A percentile compares a stretch with the other conserved stretches of the same genome.
phyloP scores from a whole-genome alignment of 2,888 invertebrate species.

The Limnephilus marmoratus region DNA sequence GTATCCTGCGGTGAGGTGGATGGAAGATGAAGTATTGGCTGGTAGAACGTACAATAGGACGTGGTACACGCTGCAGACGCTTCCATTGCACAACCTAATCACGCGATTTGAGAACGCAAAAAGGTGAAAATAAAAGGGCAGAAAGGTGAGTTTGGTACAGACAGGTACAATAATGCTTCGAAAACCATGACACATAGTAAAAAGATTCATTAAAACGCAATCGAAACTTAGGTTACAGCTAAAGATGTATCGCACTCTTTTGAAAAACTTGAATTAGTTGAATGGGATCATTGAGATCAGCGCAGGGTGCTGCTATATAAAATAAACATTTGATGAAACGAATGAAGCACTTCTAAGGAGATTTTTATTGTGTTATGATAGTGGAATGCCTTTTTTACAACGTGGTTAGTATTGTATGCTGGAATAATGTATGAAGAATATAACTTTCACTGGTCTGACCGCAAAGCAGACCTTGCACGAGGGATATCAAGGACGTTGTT shows the following conservation, averaged over 20 bases:
- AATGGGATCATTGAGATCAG: background rate
- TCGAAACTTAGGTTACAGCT: background rate
- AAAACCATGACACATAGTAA: conserved; percentile 11
- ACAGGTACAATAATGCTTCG: background rate
- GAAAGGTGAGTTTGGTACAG: conserved; percentile 38
- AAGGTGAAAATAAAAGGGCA: conserved; percentile 40
- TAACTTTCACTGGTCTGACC: background rate
- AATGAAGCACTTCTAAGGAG: background rate
- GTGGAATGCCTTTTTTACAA: background rate
- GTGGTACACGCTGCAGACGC: background rate
- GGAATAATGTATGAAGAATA: background rate
- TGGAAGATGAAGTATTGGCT: background rate
- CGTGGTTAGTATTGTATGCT: background rate
- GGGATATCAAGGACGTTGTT: background rate
- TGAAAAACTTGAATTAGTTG: background rate
- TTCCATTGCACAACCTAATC: conserved; percentile 21
- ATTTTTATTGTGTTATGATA: background rate
- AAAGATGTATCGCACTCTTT: background rate
- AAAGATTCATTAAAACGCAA: background rate
- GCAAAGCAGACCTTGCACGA: background rate
- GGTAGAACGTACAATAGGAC: background rate
- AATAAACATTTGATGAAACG: background rate
- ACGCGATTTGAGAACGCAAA: conserved; percentile 47
- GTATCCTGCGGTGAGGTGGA: conserved; percentile 33
- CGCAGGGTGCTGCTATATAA: background rate